These are phyloP conservation scores for Xiphophorus hellerii DNA, from an alignment of 2,113 vertebrate species.

Conservation along the genomic window DNA sequence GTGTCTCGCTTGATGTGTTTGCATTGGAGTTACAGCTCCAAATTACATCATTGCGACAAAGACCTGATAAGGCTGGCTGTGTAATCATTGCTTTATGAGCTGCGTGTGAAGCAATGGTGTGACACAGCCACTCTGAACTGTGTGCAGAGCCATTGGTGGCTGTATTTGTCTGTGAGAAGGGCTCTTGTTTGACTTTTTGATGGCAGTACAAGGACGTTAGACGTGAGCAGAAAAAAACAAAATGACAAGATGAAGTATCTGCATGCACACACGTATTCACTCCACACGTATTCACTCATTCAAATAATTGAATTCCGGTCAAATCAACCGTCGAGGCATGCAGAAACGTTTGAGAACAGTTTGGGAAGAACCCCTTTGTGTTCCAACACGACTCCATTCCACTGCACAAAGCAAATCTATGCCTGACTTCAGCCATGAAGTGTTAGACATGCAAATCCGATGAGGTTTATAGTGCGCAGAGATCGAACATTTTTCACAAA, in stretches of 20 bases:
- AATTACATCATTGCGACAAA: slow-evolving; percentile 58
- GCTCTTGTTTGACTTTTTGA: slow-evolving; percentile 28
- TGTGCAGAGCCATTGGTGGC: slow-evolving; percentile 50
- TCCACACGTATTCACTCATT: not conserved
- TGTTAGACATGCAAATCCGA: no score
- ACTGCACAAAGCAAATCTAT: not conserved
- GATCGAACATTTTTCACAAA: no score
- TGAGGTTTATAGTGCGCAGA: no score
- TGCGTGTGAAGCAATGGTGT: slow-evolving; percentile 41
- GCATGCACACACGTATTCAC: not conserved
- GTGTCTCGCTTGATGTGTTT: slow-evolving; percentile 53
- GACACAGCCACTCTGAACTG: slow-evolving; percentile 49
- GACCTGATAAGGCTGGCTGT: slow-evolving; percentile 55
- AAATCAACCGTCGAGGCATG: not conserved
- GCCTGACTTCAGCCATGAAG: no score
- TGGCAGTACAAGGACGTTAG: not conserved
- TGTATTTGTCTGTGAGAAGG: slow-evolving; percentile 21
- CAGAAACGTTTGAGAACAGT: not conserved
- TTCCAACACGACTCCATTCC: not conserved
- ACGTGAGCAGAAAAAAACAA: not conserved
- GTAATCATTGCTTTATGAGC: slow-evolving; percentile 65
- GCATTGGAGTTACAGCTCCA: slow-evolving; percentile 49
- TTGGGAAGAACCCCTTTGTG: not conserved
- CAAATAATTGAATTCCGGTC: not conserved
- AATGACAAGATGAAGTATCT: not conserved